Evolutionary conservation across 2,888 invertebrate genomes (phyloP), one percentile per base, ranked within the genome.

Genomic region (Drosophila multiciliata): DNA sequence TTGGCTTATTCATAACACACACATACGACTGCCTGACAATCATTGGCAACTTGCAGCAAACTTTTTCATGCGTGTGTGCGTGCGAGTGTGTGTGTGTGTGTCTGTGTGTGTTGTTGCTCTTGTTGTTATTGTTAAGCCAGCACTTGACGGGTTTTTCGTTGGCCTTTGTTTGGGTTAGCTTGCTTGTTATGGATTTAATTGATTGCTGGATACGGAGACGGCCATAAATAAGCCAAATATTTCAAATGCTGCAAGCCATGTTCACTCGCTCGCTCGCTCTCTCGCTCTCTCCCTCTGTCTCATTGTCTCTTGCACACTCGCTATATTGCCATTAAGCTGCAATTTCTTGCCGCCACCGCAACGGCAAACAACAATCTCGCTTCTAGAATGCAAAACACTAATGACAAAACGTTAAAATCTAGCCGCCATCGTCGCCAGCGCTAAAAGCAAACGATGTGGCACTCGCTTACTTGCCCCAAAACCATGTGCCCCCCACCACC

Each of bases 331-430:
- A 80, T 78, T 83, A 71, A 73, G 87, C 84, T 84, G 79, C 87
- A 69, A 71, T 68, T 73, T 79, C 73, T 73, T 71, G 74, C 65
- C 68, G 53, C 61, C 54, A 68, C 79, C 80, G 63, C 83, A 78
- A 71, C 75, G 81, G 70, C 88, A 86, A 85, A 85, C 88, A 89
- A 75, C 85, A 87, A 87, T 89, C 89, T 80, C 76, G 82, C 76
- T 85, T 52, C 73, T 73, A 63, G 66, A 89, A 81, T 85, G 88
- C 90, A 81, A 81, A 89, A 86, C 88, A 81, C 90, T 90, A 89
- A 90, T 89, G 89, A 89, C 89, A 90, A 89, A 89, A 89, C 90
- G 81, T 87, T 82, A 80, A 89, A 89, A 90, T 80, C 85, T 79
- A 64, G 85, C 84, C 83, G 76, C 75, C 86, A 80, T 80, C 79